Conservation (phyloP, 2,113 vertebrate species). For the Bostrychus sinensis region DNA sequence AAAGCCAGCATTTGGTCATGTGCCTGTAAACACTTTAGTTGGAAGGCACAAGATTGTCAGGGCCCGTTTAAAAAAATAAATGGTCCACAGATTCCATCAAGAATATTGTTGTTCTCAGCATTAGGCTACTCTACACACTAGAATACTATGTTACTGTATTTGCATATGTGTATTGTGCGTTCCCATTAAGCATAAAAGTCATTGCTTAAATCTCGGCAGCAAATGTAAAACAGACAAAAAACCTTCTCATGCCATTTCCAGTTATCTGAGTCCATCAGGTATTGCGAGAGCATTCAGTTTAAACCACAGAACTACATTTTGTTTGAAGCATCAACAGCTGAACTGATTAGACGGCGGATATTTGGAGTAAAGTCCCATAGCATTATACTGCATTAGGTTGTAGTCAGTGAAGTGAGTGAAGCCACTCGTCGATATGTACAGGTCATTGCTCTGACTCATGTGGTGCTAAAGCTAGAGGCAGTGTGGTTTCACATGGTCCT, state of each 20-base stretch:
- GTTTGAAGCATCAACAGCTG: constrained; percentile 17
- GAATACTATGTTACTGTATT: constrained; percentile 2
- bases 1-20: constrained; percentile 59
- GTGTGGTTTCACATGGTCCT: constrained; percentile 88
- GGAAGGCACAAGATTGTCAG: constrained; percentile 61
- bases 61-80: constrained; percentile 10
- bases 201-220: not conserved
- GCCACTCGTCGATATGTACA: not conserved
- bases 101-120: constrained; percentile 3
- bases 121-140: not conserved
- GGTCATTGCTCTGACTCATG: constrained; percentile 81
- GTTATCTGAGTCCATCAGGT: constrained; percentile 56
- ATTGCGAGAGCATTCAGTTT: constrained; percentile 26
- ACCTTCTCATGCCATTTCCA: constrained; percentile 61
- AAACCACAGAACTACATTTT: not conserved
- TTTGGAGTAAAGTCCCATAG: constrained; percentile 21
- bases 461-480: constrained; percentile 87
- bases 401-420: not conserved
- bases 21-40: constrained; percentile 59
- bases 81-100: not conserved
- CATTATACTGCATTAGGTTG: constrained; percentile 20
- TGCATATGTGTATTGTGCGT: constrained; percentile 8
- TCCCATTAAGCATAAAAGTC: constrained; percentile 28
- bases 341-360: constrained; percentile 29
- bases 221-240: constrained; percentile 11